These are phyloP conservation scores for Nasonia oneida DNA, from an alignment of 2,888 invertebrate species.

Conservation along the genomic window DNA sequence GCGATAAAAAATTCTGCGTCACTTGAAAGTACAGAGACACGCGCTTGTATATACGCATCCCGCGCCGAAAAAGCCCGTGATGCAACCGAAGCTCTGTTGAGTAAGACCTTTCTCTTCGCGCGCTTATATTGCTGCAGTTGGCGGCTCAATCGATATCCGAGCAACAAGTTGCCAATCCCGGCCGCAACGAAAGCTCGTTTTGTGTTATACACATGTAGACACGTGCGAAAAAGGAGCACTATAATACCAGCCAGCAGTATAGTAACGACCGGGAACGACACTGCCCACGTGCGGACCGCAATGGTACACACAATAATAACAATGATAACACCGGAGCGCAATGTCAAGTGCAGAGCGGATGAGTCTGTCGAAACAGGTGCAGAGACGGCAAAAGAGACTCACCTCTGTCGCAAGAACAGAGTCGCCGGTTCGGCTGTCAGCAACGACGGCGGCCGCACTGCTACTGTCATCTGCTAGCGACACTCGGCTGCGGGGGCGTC, in stretches of 20 bases:
- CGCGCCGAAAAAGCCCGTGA: background rate
- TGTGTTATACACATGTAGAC: background rate
- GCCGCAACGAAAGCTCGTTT: background rate
- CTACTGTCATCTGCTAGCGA: background rate
- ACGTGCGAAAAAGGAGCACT: background rate
- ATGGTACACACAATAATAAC: background rate
- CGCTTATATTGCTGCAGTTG: background rate
- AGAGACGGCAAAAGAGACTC: background rate
- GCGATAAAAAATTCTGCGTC: background rate
- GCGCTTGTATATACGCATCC: background rate
- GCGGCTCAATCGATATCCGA: background rate
- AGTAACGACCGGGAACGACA: background rate
- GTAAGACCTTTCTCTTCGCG: background rate
- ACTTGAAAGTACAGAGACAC: background rate
- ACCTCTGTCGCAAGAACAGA: background rate
- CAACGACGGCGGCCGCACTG: too few relatives aligned
- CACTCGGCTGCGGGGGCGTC: background rate
- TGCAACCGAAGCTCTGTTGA: slow-evolving; percentile 20
- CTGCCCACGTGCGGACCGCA: background rate
- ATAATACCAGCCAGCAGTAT: background rate
- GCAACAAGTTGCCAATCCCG: slow-evolving; percentile 1
- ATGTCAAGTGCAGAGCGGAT: too few relatives aligned
- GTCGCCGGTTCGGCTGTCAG: background rate
- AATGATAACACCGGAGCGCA: too few relatives aligned
- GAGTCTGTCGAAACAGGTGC: background rate